These are phyloP conservation scores for Nomada ferruginata DNA, from an alignment of 2,888 invertebrate genomes.

Conservation along the genomic window DNA sequence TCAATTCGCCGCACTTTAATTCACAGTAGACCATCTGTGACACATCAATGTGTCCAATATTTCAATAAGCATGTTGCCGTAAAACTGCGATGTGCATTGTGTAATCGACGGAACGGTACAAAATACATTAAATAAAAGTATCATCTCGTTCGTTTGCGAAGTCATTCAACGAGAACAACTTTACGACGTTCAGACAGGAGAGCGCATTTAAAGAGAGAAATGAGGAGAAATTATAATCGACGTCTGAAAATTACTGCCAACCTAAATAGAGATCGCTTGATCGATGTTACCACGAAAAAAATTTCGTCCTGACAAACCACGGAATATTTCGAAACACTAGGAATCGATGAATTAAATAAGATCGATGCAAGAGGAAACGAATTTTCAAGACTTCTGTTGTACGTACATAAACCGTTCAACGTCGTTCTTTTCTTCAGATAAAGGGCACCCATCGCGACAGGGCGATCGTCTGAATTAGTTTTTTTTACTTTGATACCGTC, in stretches of 20 bases:
- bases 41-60: neutral
- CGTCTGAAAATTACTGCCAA: constrained; percentile 72
- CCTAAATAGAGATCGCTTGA: constrained; percentile 45
- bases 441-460: constrained; percentile 49
- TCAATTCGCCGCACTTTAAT: neutral
- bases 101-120: constrained; percentile 28
- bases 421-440: constrained; percentile 54
- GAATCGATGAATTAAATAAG: neutral
- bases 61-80: neutral
- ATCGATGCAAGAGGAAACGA: constrained; percentile 23
- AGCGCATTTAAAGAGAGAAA: neutral
- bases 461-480: constrained; percentile 74
- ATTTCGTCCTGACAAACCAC: neutral
- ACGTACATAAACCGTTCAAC: constrained; percentile 40
- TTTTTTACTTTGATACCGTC: constrained; percentile 81
- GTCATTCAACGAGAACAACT: constrained; percentile 3
- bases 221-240: constrained; percentile 40
- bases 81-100: constrained; percentile 6
- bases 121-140: constrained; percentile 33
- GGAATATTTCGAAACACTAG: neutral
- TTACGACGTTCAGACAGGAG: neutral
- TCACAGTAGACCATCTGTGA: neutral
- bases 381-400: constrained; percentile 41
- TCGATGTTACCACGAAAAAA: constrained; percentile 32
- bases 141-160: neutral